Evolutionary conservation across 2,113 vertebrate genomes (phyloP), one percentile per base, ranked within the genome.

Genomic region (Anas platyrhynchos): DNA sequence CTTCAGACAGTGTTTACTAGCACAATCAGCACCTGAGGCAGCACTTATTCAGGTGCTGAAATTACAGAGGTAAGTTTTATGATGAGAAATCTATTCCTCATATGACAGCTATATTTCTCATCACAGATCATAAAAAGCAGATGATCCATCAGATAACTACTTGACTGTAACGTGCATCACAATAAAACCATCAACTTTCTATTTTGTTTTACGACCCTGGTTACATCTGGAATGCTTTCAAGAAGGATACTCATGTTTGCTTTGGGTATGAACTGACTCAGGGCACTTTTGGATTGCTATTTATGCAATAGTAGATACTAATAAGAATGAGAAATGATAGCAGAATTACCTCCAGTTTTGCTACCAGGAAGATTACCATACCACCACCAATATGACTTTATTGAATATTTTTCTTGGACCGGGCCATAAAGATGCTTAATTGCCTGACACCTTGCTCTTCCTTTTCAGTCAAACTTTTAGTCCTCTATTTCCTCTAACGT

Each of bases 151-250:
- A 96, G 96, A 97, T 97, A 97, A 93, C 77, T 27, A 48, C 97
- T 95, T 67, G 92, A 93, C 72, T 93, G 92, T 84, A 97, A 97
- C 1, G 44, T 46, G 59, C 83, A 92, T 92, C 96, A 97, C 94
- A 97, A 96, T 98, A 97, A 98, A 98, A 82, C 97, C 27, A 82
- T 97, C 97, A 97, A 58, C 93, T 93, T 97, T 97, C 97, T 96
- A 83, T 89, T 97, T 95, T 96, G 95, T 96, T 98, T 98, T 97
- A 97, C 1, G 80, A 95, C 71, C 86, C 67, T 46, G 32, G 74
- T 86, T 93, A 91, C 85, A 67, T 97, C 80, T 97, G 97, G 97
- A 98, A 98, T 97, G 97, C 94, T 97, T 97, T 98, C 97, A 98
- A 96, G 95, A 91, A 89, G 62, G 91, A 93, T 96, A 88, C 66